Percentiles rank a stretch among this genome's conserved stretches.
phyloP scores from a whole-genome alignment of 2,797 vertebrate genomes.

The Cercopithecus neglectus region DNA sequence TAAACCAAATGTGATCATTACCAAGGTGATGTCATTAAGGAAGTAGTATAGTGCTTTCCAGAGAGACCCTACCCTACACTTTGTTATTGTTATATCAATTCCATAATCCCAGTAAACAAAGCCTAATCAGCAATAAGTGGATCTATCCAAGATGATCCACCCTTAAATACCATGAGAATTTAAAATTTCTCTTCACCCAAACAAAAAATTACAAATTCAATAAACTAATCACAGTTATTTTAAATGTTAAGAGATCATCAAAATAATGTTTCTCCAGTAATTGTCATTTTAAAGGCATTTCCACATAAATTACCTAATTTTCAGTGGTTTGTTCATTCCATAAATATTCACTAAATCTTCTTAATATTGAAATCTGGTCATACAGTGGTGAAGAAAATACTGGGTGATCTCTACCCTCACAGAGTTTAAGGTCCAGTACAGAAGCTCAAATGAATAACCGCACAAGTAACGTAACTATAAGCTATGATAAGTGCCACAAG shows the following conservation, averaged over 20 bases:
- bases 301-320: constrained; percentile 51
- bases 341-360: constrained; percentile 50
- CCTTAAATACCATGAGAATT: constrained; percentile 49
- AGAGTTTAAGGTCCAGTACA: not conserved
- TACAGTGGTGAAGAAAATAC: not conserved
- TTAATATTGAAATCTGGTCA: not conserved
- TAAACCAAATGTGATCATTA: constrained; percentile 69
- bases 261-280: constrained; percentile 56
- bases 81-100: constrained; percentile 37
- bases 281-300: constrained; percentile 55
- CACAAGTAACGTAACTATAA: constrained; percentile 13
- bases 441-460: constrained; percentile 18
- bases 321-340: constrained; percentile 18
- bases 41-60: constrained; percentile 48
- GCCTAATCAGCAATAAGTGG: not conserved
- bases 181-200: constrained; percentile 21
- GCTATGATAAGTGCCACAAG: not conserved
- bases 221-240: constrained; percentile 21
- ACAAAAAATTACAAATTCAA: constrained; percentile 46
- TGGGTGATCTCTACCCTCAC: not conserved
- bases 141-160: not conserved
- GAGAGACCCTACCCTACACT: constrained; percentile 2
- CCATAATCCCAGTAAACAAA: constrained; percentile 54
- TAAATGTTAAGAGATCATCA: constrained; percentile 42
- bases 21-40: constrained; percentile 59